Conservation (phyloP, 2,888 invertebrate genomes). For the Drosophila demipolita region DNA sequence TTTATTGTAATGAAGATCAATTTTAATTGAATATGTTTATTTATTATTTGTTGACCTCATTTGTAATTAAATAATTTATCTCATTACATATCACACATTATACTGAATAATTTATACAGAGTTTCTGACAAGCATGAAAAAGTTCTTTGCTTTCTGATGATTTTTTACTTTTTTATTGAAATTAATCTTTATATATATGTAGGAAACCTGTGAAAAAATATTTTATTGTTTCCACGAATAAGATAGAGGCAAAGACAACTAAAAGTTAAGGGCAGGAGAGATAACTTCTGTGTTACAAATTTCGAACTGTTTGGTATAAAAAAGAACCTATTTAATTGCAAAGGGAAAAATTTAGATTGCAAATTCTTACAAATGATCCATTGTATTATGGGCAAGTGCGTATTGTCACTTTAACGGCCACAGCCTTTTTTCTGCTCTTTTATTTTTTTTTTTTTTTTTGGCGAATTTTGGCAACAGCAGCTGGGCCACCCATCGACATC, state of each 20-base stretch:
- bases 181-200: background rate
- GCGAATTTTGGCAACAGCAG: conserved; percentile 52
- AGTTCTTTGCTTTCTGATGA: accelerated
- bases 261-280: background rate
- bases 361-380: conserved; percentile 9
- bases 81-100: background rate
- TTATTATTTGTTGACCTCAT: background rate
- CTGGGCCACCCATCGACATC: conserved; percentile 60
- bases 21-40: background rate
- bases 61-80: background rate
- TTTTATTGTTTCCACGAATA: background rate
- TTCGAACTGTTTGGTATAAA: background rate
- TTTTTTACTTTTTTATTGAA: background rate
- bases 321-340: background rate
- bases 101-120: accelerated
- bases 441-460: conserved; percentile 34
- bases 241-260: background rate
- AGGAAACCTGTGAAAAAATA: background rate
- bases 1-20: background rate
- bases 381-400: conserved; percentile 35
- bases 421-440: conserved; percentile 15
- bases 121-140: background rate
- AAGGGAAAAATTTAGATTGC: background rate
- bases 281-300: background rate
- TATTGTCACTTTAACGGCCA: conserved; percentile 57